phyloP scores from a whole-genome alignment of 2,113 vertebrate genomes.

The Alouatta palliata region DNA sequence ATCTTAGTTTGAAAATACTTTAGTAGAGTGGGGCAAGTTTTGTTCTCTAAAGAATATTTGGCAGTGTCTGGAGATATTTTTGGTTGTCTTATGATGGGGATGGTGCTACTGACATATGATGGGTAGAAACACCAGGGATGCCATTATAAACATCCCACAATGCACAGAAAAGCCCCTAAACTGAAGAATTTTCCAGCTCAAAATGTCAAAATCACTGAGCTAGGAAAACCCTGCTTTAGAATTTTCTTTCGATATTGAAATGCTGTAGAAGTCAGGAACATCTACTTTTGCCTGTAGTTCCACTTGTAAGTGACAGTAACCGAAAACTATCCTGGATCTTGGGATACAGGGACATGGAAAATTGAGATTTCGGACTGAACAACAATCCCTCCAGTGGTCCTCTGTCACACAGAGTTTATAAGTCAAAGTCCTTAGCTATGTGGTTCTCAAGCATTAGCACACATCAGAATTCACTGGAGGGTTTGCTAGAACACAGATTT shows the following conservation, averaged over 20 bases:
- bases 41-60: neutral
- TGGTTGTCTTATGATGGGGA: neutral
- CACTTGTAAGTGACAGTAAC: neutral
- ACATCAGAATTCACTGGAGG: neutral
- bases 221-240: neutral
- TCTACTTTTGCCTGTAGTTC: neutral
- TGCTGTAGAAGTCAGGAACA: neutral
- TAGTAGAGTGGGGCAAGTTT: neutral
- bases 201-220: neutral
- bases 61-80: neutral
- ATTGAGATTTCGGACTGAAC: neutral
- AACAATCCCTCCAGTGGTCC: neutral
- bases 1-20: conserved; percentile 17
- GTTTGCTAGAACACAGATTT: neutral
- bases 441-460: neutral
- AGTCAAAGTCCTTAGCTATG: neutral
- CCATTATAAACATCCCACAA: neutral
- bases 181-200: neutral
- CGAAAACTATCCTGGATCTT: neutral
- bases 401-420: neutral
- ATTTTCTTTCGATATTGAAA: neutral
- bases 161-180: neutral
- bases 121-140: neutral
- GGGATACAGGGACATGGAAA: neutral
- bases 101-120: neutral